These are phyloP conservation scores for Drosophila kuntzei DNA, from an alignment of 2,888 invertebrate genomes.

Conservation along the genomic window DNA sequence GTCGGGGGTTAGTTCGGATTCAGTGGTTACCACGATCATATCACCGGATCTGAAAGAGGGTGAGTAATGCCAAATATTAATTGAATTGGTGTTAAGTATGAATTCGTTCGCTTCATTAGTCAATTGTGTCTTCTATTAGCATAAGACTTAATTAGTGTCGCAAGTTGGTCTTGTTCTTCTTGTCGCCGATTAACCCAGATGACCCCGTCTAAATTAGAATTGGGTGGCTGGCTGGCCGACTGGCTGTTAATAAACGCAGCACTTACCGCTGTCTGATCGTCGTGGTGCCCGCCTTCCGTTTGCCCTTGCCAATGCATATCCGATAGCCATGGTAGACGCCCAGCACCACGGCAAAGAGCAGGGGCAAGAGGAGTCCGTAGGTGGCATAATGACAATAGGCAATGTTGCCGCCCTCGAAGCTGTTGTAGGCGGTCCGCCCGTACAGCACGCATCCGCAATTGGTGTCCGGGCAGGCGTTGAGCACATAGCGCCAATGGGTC, in stretches of 20 bases:
- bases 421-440: constrained; percentile 87
- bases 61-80: constrained; percentile 43
- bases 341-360: constrained; percentile 88
- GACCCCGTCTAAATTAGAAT: constrained; percentile 63
- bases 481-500: constrained; percentile 89
- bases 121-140: constrained; percentile 62
- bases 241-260: not conserved
- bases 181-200: constrained; percentile 65
- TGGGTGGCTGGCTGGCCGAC: constrained; percentile 2
- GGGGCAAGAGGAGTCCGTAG: constrained; percentile 88
- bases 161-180: constrained; percentile 19
- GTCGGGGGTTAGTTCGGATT: constrained; percentile 87
- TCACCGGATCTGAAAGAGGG: constrained; percentile 88
- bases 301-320: constrained; percentile 88
- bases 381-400: constrained; percentile 89
- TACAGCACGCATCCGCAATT: constrained; percentile 90
- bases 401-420: constrained; percentile 89
- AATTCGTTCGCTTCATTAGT: constrained; percentile 38
- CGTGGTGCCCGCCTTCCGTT: constrained; percentile 84
- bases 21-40: constrained; percentile 88
- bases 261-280: constrained; percentile 84
- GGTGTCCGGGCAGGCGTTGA: constrained; percentile 89
- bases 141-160: constrained; percentile 63
- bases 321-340: constrained; percentile 90
- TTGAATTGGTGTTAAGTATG: constrained; percentile 37